Percentiles rank a stretch among this genome's conserved stretches.
phyloP scores from a whole-genome alignment of 1,140 invertebrate genomes.

The Theocolax elegans region DNA sequence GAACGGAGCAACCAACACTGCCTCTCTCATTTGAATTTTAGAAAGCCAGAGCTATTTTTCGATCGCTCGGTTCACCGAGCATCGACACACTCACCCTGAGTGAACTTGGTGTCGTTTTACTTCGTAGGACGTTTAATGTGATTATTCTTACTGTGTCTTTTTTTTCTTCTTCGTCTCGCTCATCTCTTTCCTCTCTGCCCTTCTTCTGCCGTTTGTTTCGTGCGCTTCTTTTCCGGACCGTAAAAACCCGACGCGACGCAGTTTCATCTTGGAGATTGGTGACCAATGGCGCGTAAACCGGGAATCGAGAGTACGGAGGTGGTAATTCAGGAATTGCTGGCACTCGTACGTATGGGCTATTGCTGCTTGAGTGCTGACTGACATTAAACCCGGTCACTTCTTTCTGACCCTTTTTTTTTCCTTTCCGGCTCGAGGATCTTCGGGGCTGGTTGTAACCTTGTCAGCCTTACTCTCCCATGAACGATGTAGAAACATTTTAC shows the following conservation, averaged over 20 bases:
- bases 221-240: background rate
- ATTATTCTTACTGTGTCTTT: conserved; percentile 53
- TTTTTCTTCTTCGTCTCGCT: conserved; percentile 37
- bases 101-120: background rate
- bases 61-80: background rate
- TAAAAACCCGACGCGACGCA: conserved; percentile 45
- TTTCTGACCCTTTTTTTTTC: too few relatives aligned
- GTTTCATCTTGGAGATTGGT: conserved; percentile 62
- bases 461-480: too few relatives aligned
- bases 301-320: conserved; percentile 47
- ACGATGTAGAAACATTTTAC: too few relatives aligned
- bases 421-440: too few relatives aligned
- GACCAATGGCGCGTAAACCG: conserved; percentile 61
- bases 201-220: background rate
- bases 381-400: too few relatives aligned
- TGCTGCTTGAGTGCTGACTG: too few relatives aligned
- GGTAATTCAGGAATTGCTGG: too few relatives aligned
- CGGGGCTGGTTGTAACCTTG: too few relatives aligned
- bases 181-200: background rate
- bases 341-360: too few relatives aligned
- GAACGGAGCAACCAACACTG: background rate
- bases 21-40: conserved; percentile 36
- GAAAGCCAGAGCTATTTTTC: background rate
- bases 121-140: conserved; percentile 50
- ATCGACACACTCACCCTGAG: background rate